Percentiles rank a stretch among this genome's conserved stretches.
These are phyloP conservation scores for Desmodus rotundus DNA, from an alignment of 2,113 vertebrate genomes.

Conservation along the genomic window DNA sequence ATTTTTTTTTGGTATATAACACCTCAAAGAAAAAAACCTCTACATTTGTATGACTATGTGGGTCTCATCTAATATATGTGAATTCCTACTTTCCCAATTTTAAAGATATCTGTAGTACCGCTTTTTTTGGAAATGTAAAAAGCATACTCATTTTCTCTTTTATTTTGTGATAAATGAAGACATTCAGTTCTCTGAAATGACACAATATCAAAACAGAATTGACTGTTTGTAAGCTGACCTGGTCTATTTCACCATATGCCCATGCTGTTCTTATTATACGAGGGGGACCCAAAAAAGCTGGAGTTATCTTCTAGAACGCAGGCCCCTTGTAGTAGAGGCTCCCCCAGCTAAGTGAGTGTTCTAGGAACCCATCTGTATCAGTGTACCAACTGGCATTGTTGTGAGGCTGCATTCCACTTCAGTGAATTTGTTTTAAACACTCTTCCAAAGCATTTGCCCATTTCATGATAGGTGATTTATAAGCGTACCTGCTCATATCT, in stretches of 20 bases:
- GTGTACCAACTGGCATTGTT: too few relatives aligned
- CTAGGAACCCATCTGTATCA: too few relatives aligned
- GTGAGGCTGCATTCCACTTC: too few relatives aligned
- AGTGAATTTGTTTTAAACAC: too few relatives aligned
- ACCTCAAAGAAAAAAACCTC: neutral
- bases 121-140: neutral
- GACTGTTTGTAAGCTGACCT: neutral
- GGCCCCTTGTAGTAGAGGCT: too few relatives aligned
- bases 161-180: conserved; percentile 24
- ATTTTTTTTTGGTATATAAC: neutral
- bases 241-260: neutral
- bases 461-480: too few relatives aligned
- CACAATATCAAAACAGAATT: neutral
- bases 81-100: neutral
- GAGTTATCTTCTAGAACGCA: too few relatives aligned
- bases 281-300: too few relatives aligned
- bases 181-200: neutral
- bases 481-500: too few relatives aligned
- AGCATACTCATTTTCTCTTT: neutral
- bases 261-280: neutral
- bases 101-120: neutral
- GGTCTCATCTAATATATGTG: neutral
- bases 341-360: too few relatives aligned
- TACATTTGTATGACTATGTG: neutral
- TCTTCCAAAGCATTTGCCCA: too few relatives aligned